A percentile compares a stretch with the other conserved stretches of the same genome.
phyloP scores from a whole-genome alignment of 2,797 vertebrate species.

The Agapornis canus region DNA sequence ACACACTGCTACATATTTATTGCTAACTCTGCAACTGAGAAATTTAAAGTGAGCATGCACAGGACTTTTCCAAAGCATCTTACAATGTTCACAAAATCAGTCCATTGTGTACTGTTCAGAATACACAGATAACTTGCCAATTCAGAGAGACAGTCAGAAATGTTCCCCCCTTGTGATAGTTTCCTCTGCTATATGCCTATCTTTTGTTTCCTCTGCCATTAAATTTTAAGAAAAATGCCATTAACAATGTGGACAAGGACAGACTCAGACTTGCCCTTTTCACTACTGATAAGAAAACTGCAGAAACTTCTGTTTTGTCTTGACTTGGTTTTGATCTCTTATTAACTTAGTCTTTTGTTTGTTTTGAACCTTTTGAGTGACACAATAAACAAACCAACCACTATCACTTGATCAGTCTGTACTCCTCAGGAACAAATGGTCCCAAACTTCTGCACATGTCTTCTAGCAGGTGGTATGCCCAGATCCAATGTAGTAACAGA shows the following conservation, averaged over 20 bases:
- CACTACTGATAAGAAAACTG: background rate
- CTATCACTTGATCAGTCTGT: background rate
- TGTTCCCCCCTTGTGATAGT: background rate
- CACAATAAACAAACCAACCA: background rate
- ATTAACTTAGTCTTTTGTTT: background rate
- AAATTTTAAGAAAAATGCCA: background rate
- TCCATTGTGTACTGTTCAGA: background rate
- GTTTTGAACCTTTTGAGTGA: background rate
- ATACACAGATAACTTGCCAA: background rate
- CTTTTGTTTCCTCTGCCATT: background rate
- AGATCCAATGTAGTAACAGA: background rate
- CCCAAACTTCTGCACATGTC: background rate
- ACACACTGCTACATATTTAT: background rate
- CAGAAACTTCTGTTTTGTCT: background rate
- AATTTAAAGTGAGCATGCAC: background rate
- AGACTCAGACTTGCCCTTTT: background rate
- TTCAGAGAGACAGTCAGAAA: background rate
- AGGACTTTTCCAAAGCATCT: background rate
- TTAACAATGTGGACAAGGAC: background rate
- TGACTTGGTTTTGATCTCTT: background rate
- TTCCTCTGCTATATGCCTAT: background rate
- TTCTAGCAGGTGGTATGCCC: background rate
- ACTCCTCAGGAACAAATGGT: background rate
- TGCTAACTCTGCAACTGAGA: background rate
- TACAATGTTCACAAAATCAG: accelerated